Evolutionary conservation across 92 coral and sea anemone genomes (phyloP).

Genomic region (Chrysogorgia sp.): DNA sequence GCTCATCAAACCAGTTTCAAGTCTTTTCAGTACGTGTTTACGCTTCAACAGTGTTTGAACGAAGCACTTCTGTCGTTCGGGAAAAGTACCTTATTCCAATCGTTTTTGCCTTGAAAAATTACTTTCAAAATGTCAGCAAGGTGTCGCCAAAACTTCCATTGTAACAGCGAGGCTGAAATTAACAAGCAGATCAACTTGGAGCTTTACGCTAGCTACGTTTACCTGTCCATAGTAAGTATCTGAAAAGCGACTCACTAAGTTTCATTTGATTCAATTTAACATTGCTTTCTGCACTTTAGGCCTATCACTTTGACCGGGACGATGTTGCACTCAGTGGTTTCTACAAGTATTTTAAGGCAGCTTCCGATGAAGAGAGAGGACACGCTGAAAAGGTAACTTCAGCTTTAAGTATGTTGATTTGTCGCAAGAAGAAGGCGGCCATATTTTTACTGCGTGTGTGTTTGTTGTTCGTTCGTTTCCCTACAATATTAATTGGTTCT

Average conservation of each 20-base stretch:
- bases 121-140: conserved; percentile 50
- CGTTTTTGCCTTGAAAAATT: conserved; percentile 38
- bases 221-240: conserved; percentile 86
- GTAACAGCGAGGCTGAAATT: conserved; percentile 89
- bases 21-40: conserved; percentile 59
- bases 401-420: background rate
- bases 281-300: conserved; percentile 43
- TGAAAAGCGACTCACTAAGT: background rate
- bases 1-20: background rate
- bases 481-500: background rate
- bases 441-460: background rate
- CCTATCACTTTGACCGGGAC: conserved; percentile 95
- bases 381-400: conserved; percentile 77
- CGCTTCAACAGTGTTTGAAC: conserved; percentile 99
- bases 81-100: conserved; percentile 10
- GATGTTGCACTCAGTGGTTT: conserved; percentile 87
- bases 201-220: conserved; percentile 89
- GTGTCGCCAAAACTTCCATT: conserved; percentile 94
- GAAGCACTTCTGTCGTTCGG: conserved; percentile 59
- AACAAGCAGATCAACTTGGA: conserved; percentile 99
- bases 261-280: background rate
- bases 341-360: conserved; percentile 85
- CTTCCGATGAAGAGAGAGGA: conserved; percentile 87
- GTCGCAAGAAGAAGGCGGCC: no score
- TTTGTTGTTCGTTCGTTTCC: background rate